Evolutionary conservation across 2,113 vertebrate genomes (phyloP), one percentile per base, ranked within the genome.

Genomic region (Acinonyx jubatus): DNA sequence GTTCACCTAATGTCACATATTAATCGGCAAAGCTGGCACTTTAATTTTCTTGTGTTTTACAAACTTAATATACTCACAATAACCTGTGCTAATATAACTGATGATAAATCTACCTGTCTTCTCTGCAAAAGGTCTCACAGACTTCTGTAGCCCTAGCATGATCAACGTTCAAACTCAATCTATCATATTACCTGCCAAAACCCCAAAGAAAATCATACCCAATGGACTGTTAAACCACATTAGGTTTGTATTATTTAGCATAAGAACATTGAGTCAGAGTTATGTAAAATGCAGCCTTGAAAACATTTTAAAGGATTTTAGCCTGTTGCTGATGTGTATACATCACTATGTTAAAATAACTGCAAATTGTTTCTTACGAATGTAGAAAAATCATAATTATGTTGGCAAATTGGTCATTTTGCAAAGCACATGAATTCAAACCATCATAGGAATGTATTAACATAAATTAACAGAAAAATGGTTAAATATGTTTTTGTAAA

Each of bases 51-150:
- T 76, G 33, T 71, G 16, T 92, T 45, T 95, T 89, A 95, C n/a
- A 83, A 83, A 92, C 13, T 23, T 68, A 87, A 83, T 90, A 81
- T 79, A 38, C 33, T 93, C 68, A 74, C 69, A 45, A 81, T 73
- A 97, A 52, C 36, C 41, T 94, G 66, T 92, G 52, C 48, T 82
- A 89, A 82, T 86, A 74, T 78, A 52, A 41, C 74, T 90, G 48
- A 55, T 74, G 74, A 96, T 94, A 50, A 95, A 96, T 96, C 41
- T 94, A 63, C 41, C 50, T 86, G 63, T 90, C 91, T 97, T 79
- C 61, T 78, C 55, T 10, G 5, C 31, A 92, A 73, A 97, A 86
- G 73, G 61, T 86, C 87, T 95, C 79, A 81, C 48, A 94, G 83
- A 91, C 45, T 92, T 87, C 48, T 36, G 50, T 10, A 36, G 50